Percentiles rank a stretch among this genome's conserved stretches.
Conservation (phyloP, 1,140 invertebrate genomes). For the Lordiphosa stackelbergi region DNA sequence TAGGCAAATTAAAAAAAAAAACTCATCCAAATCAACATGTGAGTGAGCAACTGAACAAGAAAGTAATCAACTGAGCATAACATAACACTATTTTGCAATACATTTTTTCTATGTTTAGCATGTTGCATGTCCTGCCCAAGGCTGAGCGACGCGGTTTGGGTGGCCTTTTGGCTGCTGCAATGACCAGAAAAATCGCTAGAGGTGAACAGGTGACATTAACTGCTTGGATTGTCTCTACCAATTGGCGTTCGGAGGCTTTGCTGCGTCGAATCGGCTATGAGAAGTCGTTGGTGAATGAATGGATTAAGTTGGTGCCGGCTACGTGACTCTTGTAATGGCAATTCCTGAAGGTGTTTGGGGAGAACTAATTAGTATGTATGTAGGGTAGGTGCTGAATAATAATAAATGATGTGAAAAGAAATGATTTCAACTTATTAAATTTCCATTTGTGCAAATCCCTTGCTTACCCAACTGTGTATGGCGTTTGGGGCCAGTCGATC, state of each 20-base stretch:
- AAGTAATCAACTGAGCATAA: no score
- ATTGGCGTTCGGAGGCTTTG: constrained; percentile 55
- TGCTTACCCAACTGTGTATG: no score
- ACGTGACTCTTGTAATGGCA: background rate
- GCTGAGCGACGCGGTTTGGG: constrained; percentile 61
- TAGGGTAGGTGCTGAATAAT: no score
- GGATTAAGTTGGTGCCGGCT: constrained; percentile 54
- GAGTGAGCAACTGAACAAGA: no score
- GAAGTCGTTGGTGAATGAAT: constrained; percentile 50
- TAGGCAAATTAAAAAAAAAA: no score
- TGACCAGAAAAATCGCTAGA: constrained; percentile 48
- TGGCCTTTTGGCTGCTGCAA: constrained; percentile 40
- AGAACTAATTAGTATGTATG: no score
- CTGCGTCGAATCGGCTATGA: constrained; percentile 55
- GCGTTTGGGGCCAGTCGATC: background rate
- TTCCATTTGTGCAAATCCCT: no score
- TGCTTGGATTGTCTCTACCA: constrained; percentile 62
- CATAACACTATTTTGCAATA: background rate
- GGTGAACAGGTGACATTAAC: constrained; percentile 42
- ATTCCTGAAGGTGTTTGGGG: no score
- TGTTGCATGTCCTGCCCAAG: constrained; percentile 57
- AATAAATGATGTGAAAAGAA: no score
- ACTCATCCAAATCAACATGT: no score
- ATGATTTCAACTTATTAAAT: no score
- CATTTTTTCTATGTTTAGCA: constrained; percentile 23